phyloP scores from a whole-genome alignment of 2,113 vertebrate species.

The Xenotilapia longispinis region DNA sequence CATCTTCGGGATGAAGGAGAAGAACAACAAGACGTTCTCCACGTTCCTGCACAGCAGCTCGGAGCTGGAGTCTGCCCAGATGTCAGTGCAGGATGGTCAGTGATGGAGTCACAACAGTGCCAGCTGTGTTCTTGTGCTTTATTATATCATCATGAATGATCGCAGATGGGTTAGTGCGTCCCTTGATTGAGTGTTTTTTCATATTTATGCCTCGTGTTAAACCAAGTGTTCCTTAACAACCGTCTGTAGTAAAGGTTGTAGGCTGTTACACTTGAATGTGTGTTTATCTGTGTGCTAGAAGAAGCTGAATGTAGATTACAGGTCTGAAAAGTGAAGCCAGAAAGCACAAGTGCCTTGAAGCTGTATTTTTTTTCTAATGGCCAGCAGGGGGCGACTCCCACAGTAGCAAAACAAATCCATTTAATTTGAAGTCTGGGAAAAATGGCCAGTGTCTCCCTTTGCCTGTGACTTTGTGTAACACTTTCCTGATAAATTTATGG shows the following conservation, averaged over 20 bases:
- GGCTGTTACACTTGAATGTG: neutral
- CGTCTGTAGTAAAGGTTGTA: neutral
- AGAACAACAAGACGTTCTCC: conserved; percentile 74
- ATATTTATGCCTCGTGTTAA: neutral
- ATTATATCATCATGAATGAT: neutral
- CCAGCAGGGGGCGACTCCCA: neutral
- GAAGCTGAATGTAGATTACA: neutral
- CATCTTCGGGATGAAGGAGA: conserved; percentile 79
- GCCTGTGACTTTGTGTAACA: neutral
- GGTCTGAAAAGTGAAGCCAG: neutral
- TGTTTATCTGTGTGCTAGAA: neutral
- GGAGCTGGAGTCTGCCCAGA: neutral
- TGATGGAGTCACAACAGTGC: neutral
- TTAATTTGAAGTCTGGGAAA: neutral
- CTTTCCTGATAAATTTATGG: neutral
- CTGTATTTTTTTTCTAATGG: neutral
- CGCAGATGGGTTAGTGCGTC: neutral
- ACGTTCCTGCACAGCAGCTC: conserved; percentile 55
- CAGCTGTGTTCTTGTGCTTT: neutral
- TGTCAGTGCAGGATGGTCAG: neutral
- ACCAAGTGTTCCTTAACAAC: neutral
- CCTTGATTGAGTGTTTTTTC: neutral
- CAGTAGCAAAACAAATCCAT: neutral
- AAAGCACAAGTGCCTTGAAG: neutral
- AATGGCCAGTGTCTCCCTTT: neutral